Base-by-base conservation (phyloP, 1,140 invertebrate species). In the Palaemon carinicauda region DNA sequence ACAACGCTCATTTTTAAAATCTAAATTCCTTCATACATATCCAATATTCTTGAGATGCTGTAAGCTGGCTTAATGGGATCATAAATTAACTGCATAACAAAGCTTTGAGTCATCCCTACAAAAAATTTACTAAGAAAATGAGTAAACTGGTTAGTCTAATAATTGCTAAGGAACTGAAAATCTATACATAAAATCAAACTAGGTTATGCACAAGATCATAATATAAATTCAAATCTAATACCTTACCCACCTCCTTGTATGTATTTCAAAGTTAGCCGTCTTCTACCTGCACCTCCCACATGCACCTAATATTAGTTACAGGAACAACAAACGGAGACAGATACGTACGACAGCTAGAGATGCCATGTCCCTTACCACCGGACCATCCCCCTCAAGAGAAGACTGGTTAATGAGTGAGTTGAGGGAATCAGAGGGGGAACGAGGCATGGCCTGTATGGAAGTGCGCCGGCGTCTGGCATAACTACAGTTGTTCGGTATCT, bases 401-500 rank as follows among this genome's bases (percentile, higher is more conserved):
- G 87, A 80, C 51, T 78, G 74, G 50, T 83, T 78, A 65, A 71
- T 73, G 12, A 88, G 80, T 17, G 87, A 88, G 74, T 82, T 88
- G 15, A 82, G 73, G 41, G 87, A 88, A 21, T 82, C 87, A 9
- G 87, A 88, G 9, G 87, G 87, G 9, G 87, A 88, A 5, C 69
- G 87, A n/a, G 80, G 87, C 56, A 88, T 88, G 31, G 53, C 56
- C 29, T 82, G 80, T 31, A 83, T 60, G 53, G 88, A 87, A 19
- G 86, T 80, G 19, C 88, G 86, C 10, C 88, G 86, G 17, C 82
- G 82, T 10, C 31, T 97, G 98, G 92, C 99, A 97, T 52, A 97
- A 97, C 90, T 98, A 93, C 98, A 99, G 93, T 99, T 99, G 91
- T 99, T 99, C 29, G 98, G 98, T 87, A 99, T 97, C 93, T 99